Base-by-base conservation (phyloP, 2,888 invertebrate species). In the Drosophila kanekoi region DNA sequence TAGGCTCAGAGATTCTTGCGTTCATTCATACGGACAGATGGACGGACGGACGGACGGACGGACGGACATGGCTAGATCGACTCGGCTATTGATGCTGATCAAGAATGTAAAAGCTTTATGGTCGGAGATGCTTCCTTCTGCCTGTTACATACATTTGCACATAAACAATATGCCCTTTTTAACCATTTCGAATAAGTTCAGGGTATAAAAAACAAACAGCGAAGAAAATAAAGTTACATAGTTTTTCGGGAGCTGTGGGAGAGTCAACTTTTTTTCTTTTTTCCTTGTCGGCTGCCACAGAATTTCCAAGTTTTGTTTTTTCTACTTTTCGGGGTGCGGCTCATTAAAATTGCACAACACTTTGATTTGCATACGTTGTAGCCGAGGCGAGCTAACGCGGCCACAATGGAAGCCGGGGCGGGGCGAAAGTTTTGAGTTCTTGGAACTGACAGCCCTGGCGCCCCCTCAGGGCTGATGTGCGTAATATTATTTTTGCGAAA, bases 301-400 rank as follows among this genome's bases (percentile, higher is more conserved):
- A 47, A 60, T 74, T 74, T 44, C 60, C 44, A 73, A 18, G 43
- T n/a, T 23, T 56, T 47, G 32, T 43, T 38, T 49, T 52, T 35
- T 8, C n/a, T n/a, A n/a, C n/a, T n/a, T 48, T 63, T 51, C 23
- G 2, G 9, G 43, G 33, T 14, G 45, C 78, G 20, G 45, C 81
- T 88, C 84, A 88, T 84, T 84, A 84, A 84, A 89, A 88, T 83
- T 84, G 89, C 84, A 84, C 84, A 83, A 87, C 81, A 80, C 84
- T 84, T 87, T 86, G 83, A 84, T 84, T 84, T 88, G 87, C 89
- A 88, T 80, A 81, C 63, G 65, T 68, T 62, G 40, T 16, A 35
- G 32, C 45, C 18, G 18, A n/a, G n/a, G 45, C 33, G 13, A 6
- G 3, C 33, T 13, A 37, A 40, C 20, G 9, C 38, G 14, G 33